Evolutionary conservation across 92 coral and sea anemone genomes (phyloP).

Genomic region (Zoanthus sansibaricus): DNA sequence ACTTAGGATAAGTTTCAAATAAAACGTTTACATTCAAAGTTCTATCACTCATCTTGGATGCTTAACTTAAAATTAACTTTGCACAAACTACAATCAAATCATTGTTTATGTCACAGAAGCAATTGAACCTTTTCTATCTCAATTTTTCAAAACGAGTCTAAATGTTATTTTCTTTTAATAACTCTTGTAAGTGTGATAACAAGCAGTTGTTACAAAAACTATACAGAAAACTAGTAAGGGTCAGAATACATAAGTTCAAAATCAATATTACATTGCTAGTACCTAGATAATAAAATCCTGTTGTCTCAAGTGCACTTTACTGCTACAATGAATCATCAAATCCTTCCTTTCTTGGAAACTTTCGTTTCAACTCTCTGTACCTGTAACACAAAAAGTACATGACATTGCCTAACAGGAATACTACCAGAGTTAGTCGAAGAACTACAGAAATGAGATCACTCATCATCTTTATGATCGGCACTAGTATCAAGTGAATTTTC

Average conservation of each 20-base stretch:
- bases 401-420: conserved; percentile 12
- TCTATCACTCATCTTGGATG: too few species aligned
- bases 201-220: neutral
- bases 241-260: conserved; percentile 2
- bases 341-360: conserved; percentile 38
- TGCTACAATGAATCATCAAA: conserved; percentile 42
- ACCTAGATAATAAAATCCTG: conserved; percentile 45
- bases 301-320: conserved; percentile 27
- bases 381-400: conserved; percentile 40
- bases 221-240: neutral
- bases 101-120: too few species aligned
- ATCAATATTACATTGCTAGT: neutral
- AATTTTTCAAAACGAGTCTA: too few species aligned
- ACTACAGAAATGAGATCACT: conserved; percentile 43
- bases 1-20: too few species aligned
- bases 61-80: too few species aligned
- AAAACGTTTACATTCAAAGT: too few species aligned
- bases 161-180: neutral
- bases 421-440: conserved; percentile 11
- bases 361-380: conserved; percentile 26
- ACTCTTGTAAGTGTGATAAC: neutral
- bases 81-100: too few species aligned
- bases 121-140: too few species aligned
- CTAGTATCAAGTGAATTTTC: conserved; percentile 31
- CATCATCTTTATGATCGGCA: conserved; percentile 45